Base-by-base conservation (phyloP, 2,888 invertebrate genomes). In the Helobdella robusta region DNA sequence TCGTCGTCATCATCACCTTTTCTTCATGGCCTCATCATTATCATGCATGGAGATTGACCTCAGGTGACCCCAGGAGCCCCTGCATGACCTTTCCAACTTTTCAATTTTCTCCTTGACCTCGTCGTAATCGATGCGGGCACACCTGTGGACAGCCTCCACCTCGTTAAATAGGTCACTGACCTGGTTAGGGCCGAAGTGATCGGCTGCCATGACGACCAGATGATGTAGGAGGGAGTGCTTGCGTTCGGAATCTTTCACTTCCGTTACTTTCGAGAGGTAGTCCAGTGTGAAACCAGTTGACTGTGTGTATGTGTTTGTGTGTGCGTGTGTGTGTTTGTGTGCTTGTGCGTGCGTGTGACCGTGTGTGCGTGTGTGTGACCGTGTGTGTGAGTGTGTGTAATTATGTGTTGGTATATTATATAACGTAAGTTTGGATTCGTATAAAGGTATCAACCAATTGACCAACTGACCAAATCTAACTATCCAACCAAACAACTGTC, bases 171-270 rank as follows among this genome's bases (percentile, higher is more conserved):
- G 86, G 83, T 98, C 97, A 23, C 90, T 89, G 54, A 91, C 90
- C 72, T 94, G 93, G 1, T 91, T 89, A n/a, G n/a, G n/a, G 8
- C 56, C 56, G 80, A 89, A 91, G 79, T 93, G 89, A 76, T 97
- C 94, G 83, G 94, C 89, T 68, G 98, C 93, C 84, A 94, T 91
- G 80, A 91, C 89, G 79, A 95, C 97, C 71, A 98, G 84, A 80
- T 99, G 98, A 81, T 97, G 93, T 67, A 98, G 84, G 68, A 98
- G 83, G 5, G 97, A 93, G 81, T 99, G 95, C 81, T 98, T 99
- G 80, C 98, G 93, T 6, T 97, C 94, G 0, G 97, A 97, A 81
- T 97, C 97, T 82, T 97, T 94, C 54, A 99, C 93, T 83, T 99
- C 92, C 75, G 94, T 93, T 18, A 83, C 81, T 83, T 95, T 95